A percentile compares a stretch with the other conserved stretches of the same genome.
phyloP scores from a whole-genome alignment of 2,113 vertebrate genomes.

The Rhinogobius similis region DNA sequence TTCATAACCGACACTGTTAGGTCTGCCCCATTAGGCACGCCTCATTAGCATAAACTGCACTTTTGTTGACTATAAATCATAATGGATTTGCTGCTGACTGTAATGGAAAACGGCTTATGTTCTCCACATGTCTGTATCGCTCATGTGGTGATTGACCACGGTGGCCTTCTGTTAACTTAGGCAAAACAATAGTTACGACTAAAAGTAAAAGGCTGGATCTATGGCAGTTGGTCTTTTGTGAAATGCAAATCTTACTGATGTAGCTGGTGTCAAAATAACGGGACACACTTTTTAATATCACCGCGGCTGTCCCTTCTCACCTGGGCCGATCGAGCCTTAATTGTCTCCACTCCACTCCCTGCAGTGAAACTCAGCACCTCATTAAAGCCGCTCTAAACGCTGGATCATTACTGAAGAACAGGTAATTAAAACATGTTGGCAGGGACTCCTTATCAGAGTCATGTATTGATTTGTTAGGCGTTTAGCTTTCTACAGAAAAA shows the following conservation, averaged over 20 bases:
- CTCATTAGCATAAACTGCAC: slow-evolving; percentile 55
- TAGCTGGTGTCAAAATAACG: background rate
- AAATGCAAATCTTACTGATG: background rate
- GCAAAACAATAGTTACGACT: background rate
- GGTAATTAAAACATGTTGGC: slow-evolving; percentile 66
- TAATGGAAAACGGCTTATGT: slow-evolving; percentile 25
- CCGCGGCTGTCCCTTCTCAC: slow-evolving; percentile 36
- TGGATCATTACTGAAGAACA: slow-evolving; percentile 58
- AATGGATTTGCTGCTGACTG: slow-evolving; percentile 33
- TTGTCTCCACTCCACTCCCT: slow-evolving; percentile 56
- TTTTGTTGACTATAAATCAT: slow-evolving; percentile 59
- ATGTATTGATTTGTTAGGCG: slow-evolving; percentile 59
- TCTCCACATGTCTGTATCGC: background rate
- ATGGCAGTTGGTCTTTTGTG: background rate
- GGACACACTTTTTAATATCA: slow-evolving; percentile 24
- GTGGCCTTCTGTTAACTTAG: background rate
- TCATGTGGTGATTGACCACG: background rate
- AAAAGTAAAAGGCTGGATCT: background rate
- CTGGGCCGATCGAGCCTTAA: slow-evolving; percentile 56
- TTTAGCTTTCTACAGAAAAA: slow-evolving; percentile 17
- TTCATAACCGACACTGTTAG: slow-evolving; percentile 61
- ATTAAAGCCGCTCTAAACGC: slow-evolving; percentile 58
- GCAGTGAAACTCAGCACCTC: slow-evolving; percentile 66
- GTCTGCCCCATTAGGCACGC: slow-evolving; percentile 59
- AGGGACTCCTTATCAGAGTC: slow-evolving; percentile 53